Base-by-base conservation (phyloP, 2,888 invertebrate species). In the Epistrophella euchroma region DNA sequence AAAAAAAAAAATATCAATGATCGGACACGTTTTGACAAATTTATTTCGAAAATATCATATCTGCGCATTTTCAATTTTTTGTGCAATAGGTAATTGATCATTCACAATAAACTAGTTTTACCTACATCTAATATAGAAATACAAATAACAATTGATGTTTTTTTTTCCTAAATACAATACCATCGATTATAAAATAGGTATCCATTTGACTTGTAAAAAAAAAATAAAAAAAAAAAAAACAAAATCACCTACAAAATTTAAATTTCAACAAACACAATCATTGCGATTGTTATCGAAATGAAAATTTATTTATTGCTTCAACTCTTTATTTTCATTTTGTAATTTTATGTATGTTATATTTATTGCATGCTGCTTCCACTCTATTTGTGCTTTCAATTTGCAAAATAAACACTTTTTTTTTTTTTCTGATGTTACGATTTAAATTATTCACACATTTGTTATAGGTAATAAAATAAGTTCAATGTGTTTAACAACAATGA, bases 361-460 rank as follows among this genome's bases (percentile, higher is more conserved):
- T 32, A 43, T 58, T 60, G 32, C 52, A 55, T 60, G 52, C 72
- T 68, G 50, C 58, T 58, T 58, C 58, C 47, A 60, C 35, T 71
- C 72, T 60, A 32, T 62, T 77, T 55, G 58, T 64, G 64, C 58
- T 74, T 74, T 62, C 55, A 79, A 62, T 75, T 80, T 70, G 74
- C 68, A 70, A 80, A 83, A 62, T 62, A 83, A 83, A 83, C 78
- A 78, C 32, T 78, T 55, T 68, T 77, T 68, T 74, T 50, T 40
- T 5, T 28, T 4, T 28, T 4, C 4, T 25, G 2, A 4, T 25
- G 35, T 4, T 52, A 45, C 70, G 64, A 76, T 72, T 58, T 60
- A 62, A 66, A 47, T 64, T 47, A 47, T 40, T 37, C 50, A 37
- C 37, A 73, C 52, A 68, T 52, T 68, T 19, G 47, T 19, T 47